Evolutionary conservation across 2,888 invertebrate species (phyloP).

Genomic region (Noctuana brunneofusca): DNA sequence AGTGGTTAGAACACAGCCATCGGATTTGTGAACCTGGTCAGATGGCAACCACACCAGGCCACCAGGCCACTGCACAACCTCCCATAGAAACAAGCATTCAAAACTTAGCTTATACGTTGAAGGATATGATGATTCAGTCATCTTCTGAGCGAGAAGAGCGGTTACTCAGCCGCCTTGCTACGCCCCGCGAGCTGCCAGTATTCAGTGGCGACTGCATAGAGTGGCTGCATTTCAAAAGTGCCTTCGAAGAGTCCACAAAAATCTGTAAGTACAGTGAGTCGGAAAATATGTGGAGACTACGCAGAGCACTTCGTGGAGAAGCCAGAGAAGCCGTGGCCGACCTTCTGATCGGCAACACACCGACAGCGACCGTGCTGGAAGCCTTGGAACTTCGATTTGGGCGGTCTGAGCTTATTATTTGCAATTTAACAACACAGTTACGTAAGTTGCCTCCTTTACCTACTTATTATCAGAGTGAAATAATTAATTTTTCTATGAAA

Average conservation of each 20-base stretch:
- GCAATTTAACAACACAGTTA: conserved; percentile 25
- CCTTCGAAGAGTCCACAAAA: not conserved
- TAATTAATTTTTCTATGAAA: conserved; percentile 28
- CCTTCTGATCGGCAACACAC: not conserved
- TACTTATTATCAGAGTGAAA: conserved; percentile 27
- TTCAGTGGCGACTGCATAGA: not conserved
- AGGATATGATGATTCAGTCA: not conserved
- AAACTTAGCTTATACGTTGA: not conserved
- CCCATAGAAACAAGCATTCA: not conserved
- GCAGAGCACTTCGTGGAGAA: not conserved
- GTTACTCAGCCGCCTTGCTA: not conserved
- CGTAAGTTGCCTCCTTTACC: conserved; percentile 32
- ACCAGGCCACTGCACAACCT: not conserved
- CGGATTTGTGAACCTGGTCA: not conserved
- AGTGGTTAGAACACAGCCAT: not conserved
- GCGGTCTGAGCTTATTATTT: not conserved
- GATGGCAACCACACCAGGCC: not conserved
- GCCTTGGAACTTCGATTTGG: conserved; percentile 9
- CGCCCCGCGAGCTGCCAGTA: not conserved
- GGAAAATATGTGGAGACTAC: conserved; percentile 1
- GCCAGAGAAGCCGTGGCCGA: not conserved
- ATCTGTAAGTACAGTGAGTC: not conserved
- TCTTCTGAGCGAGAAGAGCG: not conserved
- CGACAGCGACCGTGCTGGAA: not conserved
- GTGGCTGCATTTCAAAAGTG: conserved; percentile 3